Evolutionary conservation across 2,888 invertebrate species (phyloP).

Genomic region (Agelastica alni): DNA sequence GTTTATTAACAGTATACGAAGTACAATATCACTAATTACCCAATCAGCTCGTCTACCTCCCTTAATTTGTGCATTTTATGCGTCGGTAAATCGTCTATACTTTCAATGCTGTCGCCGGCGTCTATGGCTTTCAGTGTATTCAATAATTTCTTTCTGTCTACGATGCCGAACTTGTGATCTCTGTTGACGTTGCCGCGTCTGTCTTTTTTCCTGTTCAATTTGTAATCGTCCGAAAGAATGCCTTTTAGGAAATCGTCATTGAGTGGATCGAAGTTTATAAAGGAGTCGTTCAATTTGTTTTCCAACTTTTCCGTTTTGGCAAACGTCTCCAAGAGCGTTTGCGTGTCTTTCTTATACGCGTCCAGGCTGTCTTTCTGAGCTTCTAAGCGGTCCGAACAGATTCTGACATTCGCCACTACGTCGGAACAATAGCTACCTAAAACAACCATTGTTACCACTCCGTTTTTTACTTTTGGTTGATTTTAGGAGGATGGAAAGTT

Average conservation of each 20-base stretch:
- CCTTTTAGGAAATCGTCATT: conserved; percentile 48
- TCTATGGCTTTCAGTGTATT: conserved; percentile 69
- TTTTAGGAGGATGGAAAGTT: no score
- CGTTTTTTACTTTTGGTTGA: no score
- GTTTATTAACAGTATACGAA: no score
- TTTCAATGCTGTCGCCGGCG: conserved; percentile 54
- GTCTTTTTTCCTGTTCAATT: conserved; percentile 42
- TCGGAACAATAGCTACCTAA: conserved; percentile 45
- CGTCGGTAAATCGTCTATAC: conserved; percentile 31
- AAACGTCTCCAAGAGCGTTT: conserved; percentile 59
- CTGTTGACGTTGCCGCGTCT: conserved; percentile 36
- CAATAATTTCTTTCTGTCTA: conserved; percentile 63
- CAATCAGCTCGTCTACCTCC: conserved; percentile 30
- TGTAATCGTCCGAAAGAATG: conserved; percentile 49
- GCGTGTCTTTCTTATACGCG: conserved; percentile 57
- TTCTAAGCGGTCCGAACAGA: conserved; percentile 53
- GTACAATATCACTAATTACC: conserved; percentile 5
- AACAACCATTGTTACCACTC: no score
- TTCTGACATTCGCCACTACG: conserved; percentile 45
- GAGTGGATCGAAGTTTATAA: conserved; percentile 36
- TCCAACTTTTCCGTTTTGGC: conserved; percentile 61
- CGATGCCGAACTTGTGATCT: conserved; percentile 43
- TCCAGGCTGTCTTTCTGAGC: conserved; percentile 60
- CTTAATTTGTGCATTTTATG: conserved; percentile 38
- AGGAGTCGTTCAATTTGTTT: conserved; percentile 53